phyloP scores from a whole-genome alignment of 2,797 vertebrate genomes.

The Hyperoplus lanceolatus region DNA sequence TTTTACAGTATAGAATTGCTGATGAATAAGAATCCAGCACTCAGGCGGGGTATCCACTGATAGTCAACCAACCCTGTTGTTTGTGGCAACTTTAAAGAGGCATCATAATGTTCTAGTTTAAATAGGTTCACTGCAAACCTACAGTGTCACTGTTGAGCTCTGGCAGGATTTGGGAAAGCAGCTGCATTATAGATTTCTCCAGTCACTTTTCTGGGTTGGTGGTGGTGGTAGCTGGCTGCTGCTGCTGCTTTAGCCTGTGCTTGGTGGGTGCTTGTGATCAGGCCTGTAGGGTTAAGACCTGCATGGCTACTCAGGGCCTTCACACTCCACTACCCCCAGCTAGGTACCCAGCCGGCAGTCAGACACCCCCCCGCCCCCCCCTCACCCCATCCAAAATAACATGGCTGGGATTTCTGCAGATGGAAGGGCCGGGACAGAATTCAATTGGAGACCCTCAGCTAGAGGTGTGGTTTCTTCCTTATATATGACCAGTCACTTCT shows the following conservation, averaged over 20 bases:
- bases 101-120: constrained; percentile 55
- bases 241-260: constrained; percentile 57
- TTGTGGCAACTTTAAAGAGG: constrained; percentile 43
- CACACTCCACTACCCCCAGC: constrained; percentile 68
- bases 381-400: constrained; percentile 73
- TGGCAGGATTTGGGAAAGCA: constrained; percentile 58
- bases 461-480: constrained; percentile 65
- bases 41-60: constrained; percentile 34
- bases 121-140: constrained; percentile 60
- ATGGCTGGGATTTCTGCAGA: constrained; percentile 63
- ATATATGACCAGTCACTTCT: constrained; percentile 63
- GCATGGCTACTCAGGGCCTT: constrained; percentile 67
- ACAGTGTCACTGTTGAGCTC: constrained; percentile 40
- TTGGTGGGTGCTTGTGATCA: constrained; percentile 43
- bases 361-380: constrained; percentile 53
- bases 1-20: background rate
- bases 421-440: constrained; percentile 68
- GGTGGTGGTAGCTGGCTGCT: constrained; percentile 48
- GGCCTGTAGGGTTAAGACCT: constrained; percentile 61
- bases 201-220: constrained; percentile 64
- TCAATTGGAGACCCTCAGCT: constrained; percentile 77
- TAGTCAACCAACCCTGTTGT: constrained; percentile 8
- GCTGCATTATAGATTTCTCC: constrained; percentile 68
- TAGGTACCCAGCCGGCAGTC: constrained; percentile 66
- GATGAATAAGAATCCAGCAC: background rate